phyloP scores from a whole-genome alignment of 1,140 invertebrate genomes.

The Drosophila sp. region DNA sequence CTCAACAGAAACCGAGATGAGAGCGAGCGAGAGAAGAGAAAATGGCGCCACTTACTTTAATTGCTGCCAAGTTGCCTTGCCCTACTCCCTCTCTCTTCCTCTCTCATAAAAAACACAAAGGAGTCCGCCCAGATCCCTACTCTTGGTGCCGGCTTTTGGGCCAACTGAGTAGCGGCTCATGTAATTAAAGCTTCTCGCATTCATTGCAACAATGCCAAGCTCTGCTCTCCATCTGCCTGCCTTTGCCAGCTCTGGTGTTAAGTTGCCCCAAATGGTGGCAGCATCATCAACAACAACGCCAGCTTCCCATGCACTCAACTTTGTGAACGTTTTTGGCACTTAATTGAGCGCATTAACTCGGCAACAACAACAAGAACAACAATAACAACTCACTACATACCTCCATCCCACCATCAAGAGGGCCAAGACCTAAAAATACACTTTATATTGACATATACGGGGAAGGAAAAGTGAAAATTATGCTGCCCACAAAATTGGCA shows the following conservation, averaged over 20 bases:
- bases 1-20: constrained; percentile 5
- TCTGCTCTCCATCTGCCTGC: not conserved
- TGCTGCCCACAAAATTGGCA: constrained; percentile 40
- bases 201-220: constrained; percentile 50
- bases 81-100: not conserved
- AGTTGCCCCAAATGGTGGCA: constrained; percentile 18
- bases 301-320: constrained; percentile 28
- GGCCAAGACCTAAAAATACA: not conserved
- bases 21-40: constrained; percentile 33
- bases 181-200: constrained; percentile 55
- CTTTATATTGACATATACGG: constrained; percentile 6
- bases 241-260: constrained; percentile 18
- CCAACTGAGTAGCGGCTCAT: constrained; percentile 37
- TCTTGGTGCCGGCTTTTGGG: not conserved
- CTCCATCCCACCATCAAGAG: not conserved
- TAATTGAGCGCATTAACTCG: constrained; percentile 51
- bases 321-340: constrained; percentile 36
- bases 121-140: constrained; percentile 3
- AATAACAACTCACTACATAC: not conserved
- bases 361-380: constrained; percentile 24
- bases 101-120: constrained; percentile 22
- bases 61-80: constrained; percentile 36
- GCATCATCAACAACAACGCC: constrained; percentile 2
- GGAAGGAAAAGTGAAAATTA: constrained; percentile 28
- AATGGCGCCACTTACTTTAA: constrained; percentile 60